These are phyloP conservation scores for Trichosurus vulpecula DNA, from an alignment of 2,797 vertebrate genomes.

Conservation along the genomic window DNA sequence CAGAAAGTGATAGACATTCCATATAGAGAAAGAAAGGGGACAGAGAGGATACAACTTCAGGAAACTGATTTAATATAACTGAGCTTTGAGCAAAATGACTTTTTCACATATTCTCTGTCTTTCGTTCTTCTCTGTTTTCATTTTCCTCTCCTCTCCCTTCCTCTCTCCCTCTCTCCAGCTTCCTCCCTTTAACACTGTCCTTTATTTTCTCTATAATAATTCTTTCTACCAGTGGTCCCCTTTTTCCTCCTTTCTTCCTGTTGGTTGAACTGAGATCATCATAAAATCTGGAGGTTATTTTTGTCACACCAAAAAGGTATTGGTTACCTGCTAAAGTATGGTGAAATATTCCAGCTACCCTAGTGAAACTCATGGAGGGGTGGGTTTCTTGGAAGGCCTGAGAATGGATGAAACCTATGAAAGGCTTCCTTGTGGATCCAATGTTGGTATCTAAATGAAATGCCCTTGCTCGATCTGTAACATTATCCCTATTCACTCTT, in stretches of 20 bases:
- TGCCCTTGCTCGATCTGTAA: neutral
- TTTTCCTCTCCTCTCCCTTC: conserved; percentile 37
- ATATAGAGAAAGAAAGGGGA: neutral
- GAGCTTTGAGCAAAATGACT: neutral
- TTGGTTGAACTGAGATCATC: neutral
- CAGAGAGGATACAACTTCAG: neutral
- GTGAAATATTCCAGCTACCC: neutral
- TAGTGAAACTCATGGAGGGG: neutral
- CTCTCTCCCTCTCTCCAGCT: neutral
- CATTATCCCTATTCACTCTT: neutral
- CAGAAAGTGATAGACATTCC: neutral
- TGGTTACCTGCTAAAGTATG: neutral
- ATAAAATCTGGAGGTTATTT: neutral
- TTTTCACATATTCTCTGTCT: neutral
- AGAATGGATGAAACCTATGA: neutral
- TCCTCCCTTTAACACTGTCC: neutral
- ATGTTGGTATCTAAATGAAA: neutral
- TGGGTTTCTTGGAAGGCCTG: neutral
- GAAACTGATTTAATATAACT: neutral
- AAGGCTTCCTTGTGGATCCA: conserved; percentile 7
- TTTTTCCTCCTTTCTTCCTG: neutral
- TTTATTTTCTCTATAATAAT: neutral
- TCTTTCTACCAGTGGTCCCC: neutral
- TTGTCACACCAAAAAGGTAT: neutral
- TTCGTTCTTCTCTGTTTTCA: neutral